Evolutionary conservation across 2,113 vertebrate species (phyloP), one percentile per base, ranked within the genome.

Genomic region (Menura novaehollandiae): DNA sequence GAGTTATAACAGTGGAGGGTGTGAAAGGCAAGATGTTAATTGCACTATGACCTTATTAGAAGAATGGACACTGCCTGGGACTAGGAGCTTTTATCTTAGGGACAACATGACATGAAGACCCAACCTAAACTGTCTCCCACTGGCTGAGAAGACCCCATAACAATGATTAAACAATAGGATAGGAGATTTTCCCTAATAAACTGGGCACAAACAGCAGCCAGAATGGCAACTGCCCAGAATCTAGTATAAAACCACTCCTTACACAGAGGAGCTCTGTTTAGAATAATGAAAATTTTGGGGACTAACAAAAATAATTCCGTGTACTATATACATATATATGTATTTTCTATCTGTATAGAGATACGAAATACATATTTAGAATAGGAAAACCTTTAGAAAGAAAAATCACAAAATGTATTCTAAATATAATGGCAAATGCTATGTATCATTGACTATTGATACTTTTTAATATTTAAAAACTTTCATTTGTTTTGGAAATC

Each of bases 71-170:
- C 41, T 44, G 15, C 22, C 19, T 60, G 17, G 7, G 19, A n/a
- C 5, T 35, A 17, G 17, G 19, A 80, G 19, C 6, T 66, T 64
- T 71, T 71, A 35, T 60, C 22, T 91, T 30, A 56, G 12, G 19
- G 52, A 8, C 1, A 7, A 12, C 2, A 11, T 4, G 1, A 52
- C 7, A 2, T 51, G 51, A 49, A 74, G 17, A 66, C 7, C 5
- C 24, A 85, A 37, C 5, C 13, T 73, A 58, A 81, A 7, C 2
- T 3, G 2, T 4, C 20, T 77, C 30, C 13, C 10, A 47, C 8
- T 6, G 2, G 8, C 7, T 77, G 11, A 68, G 11, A 85, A 72
- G 37, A 30, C 5, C 3, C 9, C 32, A 43, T 35, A 85, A 28
- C 4, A 64, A 55, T 0, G 3, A 52, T 15, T 47, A 85, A 77